Evolutionary conservation across 2,113 vertebrate species (phyloP).

Genomic region (Daubentonia madagascariensis): DNA sequence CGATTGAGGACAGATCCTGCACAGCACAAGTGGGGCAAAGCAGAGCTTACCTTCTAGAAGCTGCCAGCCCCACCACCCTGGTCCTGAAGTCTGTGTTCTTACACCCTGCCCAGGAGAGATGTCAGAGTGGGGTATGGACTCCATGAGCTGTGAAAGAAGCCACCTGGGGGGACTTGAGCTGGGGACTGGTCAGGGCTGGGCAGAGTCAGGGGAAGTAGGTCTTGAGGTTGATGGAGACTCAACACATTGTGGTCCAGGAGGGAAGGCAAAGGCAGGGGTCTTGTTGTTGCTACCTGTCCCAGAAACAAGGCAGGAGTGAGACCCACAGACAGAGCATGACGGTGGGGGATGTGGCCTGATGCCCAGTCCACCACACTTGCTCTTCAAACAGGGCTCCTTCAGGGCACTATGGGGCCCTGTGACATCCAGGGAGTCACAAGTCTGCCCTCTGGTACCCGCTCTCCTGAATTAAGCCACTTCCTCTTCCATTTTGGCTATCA

Average conservation of each 20-base stretch:
- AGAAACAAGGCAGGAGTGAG: not conserved
- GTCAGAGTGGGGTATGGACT: rapidly evolving
- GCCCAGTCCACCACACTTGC: not conserved
- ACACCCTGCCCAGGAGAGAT: not conserved
- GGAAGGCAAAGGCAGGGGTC: not conserved
- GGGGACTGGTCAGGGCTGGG: not conserved
- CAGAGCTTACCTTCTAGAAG: not conserved
- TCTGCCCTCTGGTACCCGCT: not conserved
- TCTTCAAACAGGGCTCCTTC: not conserved
- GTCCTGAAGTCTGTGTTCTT: not conserved
- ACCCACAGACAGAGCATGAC: not conserved
- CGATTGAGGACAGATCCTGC: not conserved
- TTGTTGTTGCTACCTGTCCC: no score
- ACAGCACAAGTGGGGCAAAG: not conserved
- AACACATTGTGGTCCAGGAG: not conserved
- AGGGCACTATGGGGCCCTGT: not conserved
- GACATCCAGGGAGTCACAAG: no score
- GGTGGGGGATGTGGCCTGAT: not conserved
- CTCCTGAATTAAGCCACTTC: not conserved
- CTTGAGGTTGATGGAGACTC: not conserved
- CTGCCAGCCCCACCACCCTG: not conserved
- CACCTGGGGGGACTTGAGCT: not conserved
- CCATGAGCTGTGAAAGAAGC: no score
- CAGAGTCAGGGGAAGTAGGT: not conserved
- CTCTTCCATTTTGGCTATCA: not conserved